A percentile compares a stretch with the other conserved stretches of the same genome.
These are phyloP conservation scores for Allophyes oxyacanthae DNA, from an alignment of 2,888 invertebrate genomes.

Conservation along the genomic window DNA sequence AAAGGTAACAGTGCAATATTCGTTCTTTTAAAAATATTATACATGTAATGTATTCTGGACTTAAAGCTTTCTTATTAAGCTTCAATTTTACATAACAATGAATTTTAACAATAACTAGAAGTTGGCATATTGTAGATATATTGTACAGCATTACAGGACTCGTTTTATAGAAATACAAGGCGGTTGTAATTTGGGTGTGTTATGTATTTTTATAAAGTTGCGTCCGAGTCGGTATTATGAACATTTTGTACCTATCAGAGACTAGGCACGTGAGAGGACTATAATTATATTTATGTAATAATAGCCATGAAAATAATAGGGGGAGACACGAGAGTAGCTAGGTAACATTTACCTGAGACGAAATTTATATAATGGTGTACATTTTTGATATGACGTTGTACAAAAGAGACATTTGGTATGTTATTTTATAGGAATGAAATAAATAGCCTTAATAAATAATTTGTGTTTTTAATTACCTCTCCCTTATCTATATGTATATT, in stretches of 20 bases:
- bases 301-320: slow-evolving; percentile 76
- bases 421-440: slow-evolving; percentile 90
- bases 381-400: slow-evolving; percentile 90
- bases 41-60: slow-evolving; percentile 53
- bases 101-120: slow-evolving; percentile 67
- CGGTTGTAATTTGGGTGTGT: slow-evolving; percentile 44
- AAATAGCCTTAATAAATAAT: slow-evolving; percentile 88
- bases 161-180: slow-evolving; percentile 53
- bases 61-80: slow-evolving; percentile 43
- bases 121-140: slow-evolving; percentile 78
- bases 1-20: slow-evolving; percentile 54
- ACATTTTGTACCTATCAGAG: slow-evolving; percentile 76
- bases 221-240: slow-evolving; percentile 64
- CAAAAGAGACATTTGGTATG: slow-evolving; percentile 90
- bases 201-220: slow-evolving; percentile 54
- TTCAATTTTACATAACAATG: slow-evolving; percentile 67
- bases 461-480: slow-evolving; percentile 47
- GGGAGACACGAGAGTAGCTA: slow-evolving; percentile 79
- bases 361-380: slow-evolving; percentile 90
- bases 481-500: too few species aligned
- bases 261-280: slow-evolving; percentile 82
- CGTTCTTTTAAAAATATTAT: slow-evolving; percentile 38
- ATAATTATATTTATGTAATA: slow-evolving; percentile 82
- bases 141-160: slow-evolving; percentile 76
- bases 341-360: slow-evolving; percentile 88